Evolutionary conservation across 2,113 vertebrate genomes (phyloP).

Genomic region (Narcine bancroftii): DNA sequence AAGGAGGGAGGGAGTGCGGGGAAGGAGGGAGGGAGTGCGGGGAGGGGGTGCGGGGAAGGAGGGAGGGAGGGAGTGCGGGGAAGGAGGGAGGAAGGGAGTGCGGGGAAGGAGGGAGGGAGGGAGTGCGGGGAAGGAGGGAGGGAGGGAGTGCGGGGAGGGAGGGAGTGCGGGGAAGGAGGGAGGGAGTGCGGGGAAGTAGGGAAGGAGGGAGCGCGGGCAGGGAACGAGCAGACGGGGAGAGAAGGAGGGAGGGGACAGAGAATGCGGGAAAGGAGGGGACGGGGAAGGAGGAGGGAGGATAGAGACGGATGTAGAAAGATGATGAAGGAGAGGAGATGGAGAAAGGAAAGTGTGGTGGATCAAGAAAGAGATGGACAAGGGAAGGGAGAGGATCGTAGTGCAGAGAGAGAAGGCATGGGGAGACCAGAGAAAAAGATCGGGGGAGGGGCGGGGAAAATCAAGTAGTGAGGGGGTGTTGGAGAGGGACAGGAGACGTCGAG

Average conservation of each 20-base stretch:
- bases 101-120: background rate
- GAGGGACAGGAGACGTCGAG: too few species aligned
- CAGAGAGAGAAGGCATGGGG: too few species aligned
- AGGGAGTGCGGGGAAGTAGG: slow-evolving; percentile 45
- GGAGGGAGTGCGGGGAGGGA: slow-evolving; percentile 42
- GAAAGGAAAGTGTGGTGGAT: background rate
- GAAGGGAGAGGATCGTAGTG: too few species aligned
- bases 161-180: slow-evolving; percentile 40
- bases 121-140: background rate
- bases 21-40: too few species aligned
- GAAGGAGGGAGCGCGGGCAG: slow-evolving; percentile 47
- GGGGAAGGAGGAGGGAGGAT: background rate
- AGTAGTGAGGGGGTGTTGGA: too few species aligned
- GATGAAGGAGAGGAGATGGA: background rate
- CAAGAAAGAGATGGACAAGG: background rate
- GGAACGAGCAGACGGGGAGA: slow-evolving; percentile 40
- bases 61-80: rapidly evolving
- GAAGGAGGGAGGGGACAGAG: slow-evolving; percentile 29
- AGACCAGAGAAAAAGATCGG: background rate
- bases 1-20: background rate
- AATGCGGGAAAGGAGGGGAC: too few species aligned
- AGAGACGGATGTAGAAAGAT: background rate
- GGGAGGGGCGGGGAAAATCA: too few species aligned
- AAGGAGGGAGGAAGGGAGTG: slow-evolving; percentile 40
- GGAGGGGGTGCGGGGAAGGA: background rate